These are phyloP conservation scores for Prochilodus magdalenae DNA, from an alignment of 2,113 vertebrate species.

Conservation along the genomic window DNA sequence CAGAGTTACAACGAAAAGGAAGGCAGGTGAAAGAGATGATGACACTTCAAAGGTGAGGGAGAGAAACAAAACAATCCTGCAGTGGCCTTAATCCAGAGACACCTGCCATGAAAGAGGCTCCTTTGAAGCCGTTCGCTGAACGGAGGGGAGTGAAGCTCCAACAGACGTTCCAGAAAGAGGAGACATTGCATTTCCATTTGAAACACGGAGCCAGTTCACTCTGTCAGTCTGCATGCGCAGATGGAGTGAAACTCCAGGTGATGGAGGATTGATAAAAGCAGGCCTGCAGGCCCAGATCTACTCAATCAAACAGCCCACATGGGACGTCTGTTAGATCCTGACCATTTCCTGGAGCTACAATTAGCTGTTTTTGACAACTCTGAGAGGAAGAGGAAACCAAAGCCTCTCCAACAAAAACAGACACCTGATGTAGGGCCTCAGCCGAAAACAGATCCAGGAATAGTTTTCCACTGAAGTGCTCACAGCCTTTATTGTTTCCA, in stretches of 20 bases:
- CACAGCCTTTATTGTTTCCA: neutral
- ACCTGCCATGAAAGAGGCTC: constrained; percentile 74
- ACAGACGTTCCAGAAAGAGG: constrained; percentile 46
- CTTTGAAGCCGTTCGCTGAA: constrained; percentile 72
- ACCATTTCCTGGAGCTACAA: constrained; percentile 1
- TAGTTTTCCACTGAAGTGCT: neutral
- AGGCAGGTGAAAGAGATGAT: constrained; percentile 64
- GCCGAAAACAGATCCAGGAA: neutral
- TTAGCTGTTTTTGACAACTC: neutral
- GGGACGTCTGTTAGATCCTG: neutral
- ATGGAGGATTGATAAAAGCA: constrained; percentile 15
- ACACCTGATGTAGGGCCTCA: neutral
- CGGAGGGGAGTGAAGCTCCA: constrained; percentile 59
- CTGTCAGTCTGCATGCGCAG: neutral
- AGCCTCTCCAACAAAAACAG: neutral
- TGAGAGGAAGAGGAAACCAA: neutral
- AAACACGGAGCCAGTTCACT: constrained; percentile 36
- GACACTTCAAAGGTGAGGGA: constrained; percentile 75
- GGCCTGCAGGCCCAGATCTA: neutral
- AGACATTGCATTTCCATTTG: constrained; percentile 48
- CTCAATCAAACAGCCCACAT: neutral
- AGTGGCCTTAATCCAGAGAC: constrained; percentile 79
- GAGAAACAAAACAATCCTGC: constrained; percentile 66
- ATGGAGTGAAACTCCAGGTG: too few relatives aligned
- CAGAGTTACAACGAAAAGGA: constrained; percentile 52